Base-by-base conservation (phyloP, 2,888 invertebrate genomes). In the Melinopterus prodromus region DNA sequence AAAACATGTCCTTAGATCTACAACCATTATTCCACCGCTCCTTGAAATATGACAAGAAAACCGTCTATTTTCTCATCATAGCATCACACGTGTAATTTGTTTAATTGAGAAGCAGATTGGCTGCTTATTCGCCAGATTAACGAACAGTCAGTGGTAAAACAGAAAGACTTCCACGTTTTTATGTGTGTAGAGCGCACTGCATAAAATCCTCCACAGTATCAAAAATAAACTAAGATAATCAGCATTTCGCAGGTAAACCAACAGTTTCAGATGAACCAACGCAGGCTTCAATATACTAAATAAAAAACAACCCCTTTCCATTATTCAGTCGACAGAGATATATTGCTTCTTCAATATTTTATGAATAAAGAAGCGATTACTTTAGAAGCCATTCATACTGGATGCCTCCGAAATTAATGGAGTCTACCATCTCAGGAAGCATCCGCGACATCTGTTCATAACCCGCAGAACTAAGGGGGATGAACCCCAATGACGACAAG, bases 11-110 rank as follows among this genome's bases (percentile, higher is more conserved):
- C n/a, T 16, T 26, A 26, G 26, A 26, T 74, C 74, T 74, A 14
- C 74, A 2, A 74, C 36, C 74, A 36, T 74, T 74, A 74, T 26
- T 74, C 74, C 74, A 74, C 14, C 74, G 26, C 74, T 74, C 16
- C 26, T n/a, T 71, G 71, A 71, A 71, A 16, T 71, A 16, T 14
- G 71, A 16, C 71, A 71, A 12, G 16, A 71, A 71, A 71, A 16
- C 15, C 16, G 15, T 71, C 26, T 71, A 3, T 26, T 5, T 16
- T n/a, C 26, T 26, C 26, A 26, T 26, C 1, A 26, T 26, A 26
- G 26, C 26, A n/a, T n/a, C n/a, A 26, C 26, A 26, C 3, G 26
- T 26, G 26, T 26, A 26, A 26, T 26, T 26, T 1, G 26, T 3
- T 26, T 26, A 1, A 71, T 9, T n/a, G 9, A 71, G 26, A 71